Conservation (phyloP, 2,888 invertebrate species). For the Ennomos quercinarius region DNA sequence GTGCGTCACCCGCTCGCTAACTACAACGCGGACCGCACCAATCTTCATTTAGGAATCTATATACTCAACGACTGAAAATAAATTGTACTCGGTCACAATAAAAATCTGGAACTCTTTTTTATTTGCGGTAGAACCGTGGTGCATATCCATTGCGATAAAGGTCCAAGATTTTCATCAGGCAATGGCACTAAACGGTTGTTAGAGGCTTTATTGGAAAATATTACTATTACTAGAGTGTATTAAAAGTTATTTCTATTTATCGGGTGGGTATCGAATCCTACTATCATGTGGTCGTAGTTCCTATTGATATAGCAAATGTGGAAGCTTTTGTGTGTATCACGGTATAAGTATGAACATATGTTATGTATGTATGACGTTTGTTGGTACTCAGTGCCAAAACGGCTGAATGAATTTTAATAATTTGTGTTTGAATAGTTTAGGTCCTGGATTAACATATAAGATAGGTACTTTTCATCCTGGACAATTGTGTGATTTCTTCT, state of each 20-base stretch:
- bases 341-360: no score
- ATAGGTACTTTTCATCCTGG: no score
- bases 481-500: no score
- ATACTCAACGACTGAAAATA: conserved; percentile 8
- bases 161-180: background rate
- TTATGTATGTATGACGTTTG: no score
- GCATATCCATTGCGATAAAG: conserved; percentile 4
- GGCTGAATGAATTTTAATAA: no score
- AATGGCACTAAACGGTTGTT: conserved; percentile 1
- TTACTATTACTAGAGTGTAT: conserved; percentile 28
- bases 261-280: no score
- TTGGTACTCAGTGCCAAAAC: no score
- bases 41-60: conserved; percentile 31
- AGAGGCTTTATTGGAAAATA: conserved; percentile 25
- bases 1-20: conserved; percentile 13
- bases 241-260: conserved; percentile 15
- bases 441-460: no score
- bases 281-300: no score
- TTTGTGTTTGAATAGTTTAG: no score
- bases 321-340: no score
- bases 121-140: background rate
- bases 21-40: conserved; percentile 21
- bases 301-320: no score
- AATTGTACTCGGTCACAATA: conserved; percentile 10
- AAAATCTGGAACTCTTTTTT: background rate